Percentiles rank a stretch among this genome's conserved stretches.
phyloP scores from a whole-genome alignment of 2,113 vertebrate species.

The Phoenicopterus ruber region DNA sequence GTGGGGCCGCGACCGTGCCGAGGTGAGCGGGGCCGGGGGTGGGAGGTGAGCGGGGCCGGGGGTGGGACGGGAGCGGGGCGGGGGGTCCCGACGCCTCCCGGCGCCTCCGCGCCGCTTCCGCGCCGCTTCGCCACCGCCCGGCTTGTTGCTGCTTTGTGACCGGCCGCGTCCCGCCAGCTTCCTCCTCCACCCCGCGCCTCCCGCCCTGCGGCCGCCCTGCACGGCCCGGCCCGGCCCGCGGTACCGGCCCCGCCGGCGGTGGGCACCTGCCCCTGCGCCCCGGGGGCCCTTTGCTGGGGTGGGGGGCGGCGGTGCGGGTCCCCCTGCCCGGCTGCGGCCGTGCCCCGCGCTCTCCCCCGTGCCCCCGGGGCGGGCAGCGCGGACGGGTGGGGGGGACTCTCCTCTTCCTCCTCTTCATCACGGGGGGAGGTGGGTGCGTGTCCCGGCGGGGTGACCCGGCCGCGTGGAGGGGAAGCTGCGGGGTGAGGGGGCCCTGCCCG shows the following conservation, averaged over 20 bases:
- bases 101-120: background rate
- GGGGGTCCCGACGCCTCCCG: background rate
- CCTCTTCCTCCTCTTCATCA: background rate
- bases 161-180: slow-evolving; percentile 24
- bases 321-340: background rate
- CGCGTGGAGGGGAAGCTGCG: background rate
- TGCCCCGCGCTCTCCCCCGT: background rate
- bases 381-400: background rate
- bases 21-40: background rate
- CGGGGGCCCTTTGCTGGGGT: background rate
- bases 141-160: background rate
- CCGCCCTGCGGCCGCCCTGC: background rate
- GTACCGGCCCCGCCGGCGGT: background rate
- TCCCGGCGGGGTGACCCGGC: background rate
- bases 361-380: background rate
- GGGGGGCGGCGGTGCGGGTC: background rate
- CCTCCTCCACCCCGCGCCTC: background rate
- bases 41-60: too few species aligned
- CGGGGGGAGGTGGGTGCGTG: background rate
- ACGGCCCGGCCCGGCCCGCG: background rate
- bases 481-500: background rate
- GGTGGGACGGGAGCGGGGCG: background rate
- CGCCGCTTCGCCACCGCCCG: too few species aligned
- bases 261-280: background rate
- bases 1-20: background rate